A percentile compares a stretch with the other conserved stretches of the same genome.
These are phyloP conservation scores for Stichopus chloronotus DNA, from an alignment of 35 echinoderm and acorn worm genomes.

Conservation along the genomic window DNA sequence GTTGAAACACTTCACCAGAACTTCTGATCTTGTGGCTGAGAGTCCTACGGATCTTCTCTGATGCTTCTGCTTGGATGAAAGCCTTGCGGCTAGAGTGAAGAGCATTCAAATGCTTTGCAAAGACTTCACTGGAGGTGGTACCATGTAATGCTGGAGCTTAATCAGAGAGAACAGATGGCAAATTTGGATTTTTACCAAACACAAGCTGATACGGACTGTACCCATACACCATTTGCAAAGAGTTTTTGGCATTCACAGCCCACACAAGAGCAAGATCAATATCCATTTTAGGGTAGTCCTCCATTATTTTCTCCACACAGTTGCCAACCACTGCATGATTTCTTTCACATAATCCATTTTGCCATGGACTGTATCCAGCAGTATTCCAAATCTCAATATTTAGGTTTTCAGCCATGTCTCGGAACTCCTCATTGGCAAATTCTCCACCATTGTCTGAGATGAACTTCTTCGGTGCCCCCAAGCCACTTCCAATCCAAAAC, in stretches of 20 bases:
- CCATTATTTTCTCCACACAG: slow-evolving; percentile 16
- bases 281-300: slow-evolving; percentile 13
- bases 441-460: slow-evolving; percentile 41
- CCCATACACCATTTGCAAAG: slow-evolving; percentile 37
- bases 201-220: slow-evolving; percentile 50
- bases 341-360: slow-evolving; percentile 38
- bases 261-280: slow-evolving; percentile 17
- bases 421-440: neutral
- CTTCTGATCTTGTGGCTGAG: slow-evolving; percentile 18
- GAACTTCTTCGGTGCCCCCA: slow-evolving; percentile 42
- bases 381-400: slow-evolving; percentile 52
- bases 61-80: slow-evolving; percentile 45
- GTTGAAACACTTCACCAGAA: neutral
- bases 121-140: slow-evolving; percentile 21
- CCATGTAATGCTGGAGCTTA: slow-evolving; percentile 38
- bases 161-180: slow-evolving; percentile 45
- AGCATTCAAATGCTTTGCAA: slow-evolving; percentile 56
- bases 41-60: slow-evolving; percentile 47
- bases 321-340: slow-evolving; percentile 27
- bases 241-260: slow-evolving; percentile 50
- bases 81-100: slow-evolving; percentile 38
- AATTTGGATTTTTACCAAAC: slow-evolving; percentile 56
- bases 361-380: slow-evolving; percentile 30
- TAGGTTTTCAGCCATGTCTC: slow-evolving; percentile 54
- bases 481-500: slow-evolving; percentile 39